phyloP scores from a whole-genome alignment of 1,140 invertebrate genomes.

The Leguminivora glycinivorella region DNA sequence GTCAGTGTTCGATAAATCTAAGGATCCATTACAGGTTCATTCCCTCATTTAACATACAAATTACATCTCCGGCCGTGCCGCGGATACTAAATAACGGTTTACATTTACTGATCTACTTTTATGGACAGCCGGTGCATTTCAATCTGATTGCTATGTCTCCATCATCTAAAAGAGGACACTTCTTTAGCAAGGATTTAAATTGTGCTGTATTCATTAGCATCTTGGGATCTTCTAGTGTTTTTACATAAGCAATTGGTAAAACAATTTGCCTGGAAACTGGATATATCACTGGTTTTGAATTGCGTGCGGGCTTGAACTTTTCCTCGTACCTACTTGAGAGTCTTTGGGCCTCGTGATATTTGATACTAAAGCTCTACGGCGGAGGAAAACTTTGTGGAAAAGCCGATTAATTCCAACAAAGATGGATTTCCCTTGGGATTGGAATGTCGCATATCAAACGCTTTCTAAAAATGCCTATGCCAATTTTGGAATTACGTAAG shows the following conservation, averaged over 20 bases:
- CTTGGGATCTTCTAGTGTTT: not conserved
- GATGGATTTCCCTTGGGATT: too few species aligned
- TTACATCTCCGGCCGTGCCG: slow-evolving; percentile 9
- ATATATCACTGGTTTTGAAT: too few species aligned
- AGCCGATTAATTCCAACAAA: too few species aligned
- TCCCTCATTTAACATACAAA: slow-evolving; percentile 14
- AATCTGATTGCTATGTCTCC: slow-evolving; percentile 16
- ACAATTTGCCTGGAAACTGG: too few species aligned
- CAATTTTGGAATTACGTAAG: too few species aligned
- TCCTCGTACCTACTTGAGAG: too few species aligned
- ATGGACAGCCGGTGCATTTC: slow-evolving; percentile 3
- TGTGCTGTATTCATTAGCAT: not conserved
- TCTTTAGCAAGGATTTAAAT: not conserved
- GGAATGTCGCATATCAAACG: too few species aligned
- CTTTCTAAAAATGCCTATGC: too few species aligned
- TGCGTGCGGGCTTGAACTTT: too few species aligned
- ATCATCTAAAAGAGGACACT: not conserved
- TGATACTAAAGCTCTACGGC: too few species aligned
- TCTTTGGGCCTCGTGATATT: too few species aligned
- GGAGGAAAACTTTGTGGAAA: too few species aligned
- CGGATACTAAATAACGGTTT: slow-evolving; percentile 8
- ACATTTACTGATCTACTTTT: slow-evolving; percentile 19
- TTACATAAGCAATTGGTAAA: not conserved
- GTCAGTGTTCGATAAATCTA: slow-evolving; percentile 16
- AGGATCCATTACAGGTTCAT: slow-evolving; percentile 15